Evolutionary conservation across 2,888 invertebrate genomes (phyloP), one percentile per base, ranked within the genome.

Genomic region (Amphipoea oculea): DNA sequence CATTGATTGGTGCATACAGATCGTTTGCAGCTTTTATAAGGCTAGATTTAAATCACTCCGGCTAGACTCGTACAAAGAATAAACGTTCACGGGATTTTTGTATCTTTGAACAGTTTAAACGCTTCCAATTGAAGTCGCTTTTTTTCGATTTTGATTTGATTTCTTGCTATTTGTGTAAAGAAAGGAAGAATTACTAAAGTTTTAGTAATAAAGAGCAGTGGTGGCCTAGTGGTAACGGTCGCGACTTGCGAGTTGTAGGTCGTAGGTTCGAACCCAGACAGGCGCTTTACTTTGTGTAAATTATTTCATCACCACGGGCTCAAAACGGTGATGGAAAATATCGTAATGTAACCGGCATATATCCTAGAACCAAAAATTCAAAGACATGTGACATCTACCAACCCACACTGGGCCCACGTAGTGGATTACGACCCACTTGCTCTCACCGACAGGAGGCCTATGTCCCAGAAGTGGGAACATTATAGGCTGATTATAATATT

Each of bases 1-100:
- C 90, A 89, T 89, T 90, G 91, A 90, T 92, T 89, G 89, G 87
- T 87, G 84, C 83, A 79, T 83, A 71, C 81, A 85, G 82, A 81
- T 67, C 73, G 83, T 79, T 88, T 77, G 74, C 81, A 86, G 83
- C 81, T 81, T 86, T 86, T 83, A 84, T 83, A 83, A 71, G 67
- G 65, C 82, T 81, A 74, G 78, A 81, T 78, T 82, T 70, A 76
- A 79, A 79, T 78, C 69, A 68, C 70, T 76, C 54, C 4, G 62
- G 12, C 45, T 54, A 57, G 73, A 76, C 20, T 66, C 69, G 29
- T 11, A 36, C 54, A 57, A 42, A 62, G 65, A 76, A 79, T 82
- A 85, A 78, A 85, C 40, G 66, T 67, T 77, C 29, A 40, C 29
- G 11, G 14, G 77, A 73, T 70, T 70, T 78, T 65, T 63, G 72